Conservation (phyloP, 2,888 invertebrate species). For the Tetranychus piercei region DNA sequence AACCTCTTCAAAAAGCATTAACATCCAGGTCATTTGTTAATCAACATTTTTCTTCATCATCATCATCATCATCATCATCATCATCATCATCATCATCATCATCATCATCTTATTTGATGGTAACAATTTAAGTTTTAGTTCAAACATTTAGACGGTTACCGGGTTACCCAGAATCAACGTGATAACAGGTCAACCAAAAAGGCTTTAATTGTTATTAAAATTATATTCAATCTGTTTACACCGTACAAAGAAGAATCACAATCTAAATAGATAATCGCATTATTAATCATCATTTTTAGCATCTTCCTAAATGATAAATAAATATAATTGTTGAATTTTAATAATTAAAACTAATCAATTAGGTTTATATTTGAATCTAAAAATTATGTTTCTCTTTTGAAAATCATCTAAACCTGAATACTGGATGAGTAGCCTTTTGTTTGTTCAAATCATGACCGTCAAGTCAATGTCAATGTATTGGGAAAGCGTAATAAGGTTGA, state of each 20-base stretch:
- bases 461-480: no score
- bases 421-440: no score
- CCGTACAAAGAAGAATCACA: neutral
- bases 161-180: neutral
- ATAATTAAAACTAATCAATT: no score
- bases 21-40: neutral
- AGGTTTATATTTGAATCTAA: no score
- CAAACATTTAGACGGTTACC: constrained; percentile 1
- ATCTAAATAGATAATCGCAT: neutral
- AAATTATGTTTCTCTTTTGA: no score
- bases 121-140: neutral
- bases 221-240: neutral
- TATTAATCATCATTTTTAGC: no score
- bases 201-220: neutral
- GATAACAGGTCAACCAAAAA: neutral
- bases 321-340: no score
- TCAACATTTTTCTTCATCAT: neutral
- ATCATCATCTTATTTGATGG: neutral
- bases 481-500: no score
- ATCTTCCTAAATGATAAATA: no score
- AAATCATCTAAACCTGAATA: no score
- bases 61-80: neutral
- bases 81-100: no score
- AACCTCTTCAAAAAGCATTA: neutral
- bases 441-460: no score